Conservation (phyloP, 2,888 invertebrate genomes). For the Harpalus rufipes region DNA sequence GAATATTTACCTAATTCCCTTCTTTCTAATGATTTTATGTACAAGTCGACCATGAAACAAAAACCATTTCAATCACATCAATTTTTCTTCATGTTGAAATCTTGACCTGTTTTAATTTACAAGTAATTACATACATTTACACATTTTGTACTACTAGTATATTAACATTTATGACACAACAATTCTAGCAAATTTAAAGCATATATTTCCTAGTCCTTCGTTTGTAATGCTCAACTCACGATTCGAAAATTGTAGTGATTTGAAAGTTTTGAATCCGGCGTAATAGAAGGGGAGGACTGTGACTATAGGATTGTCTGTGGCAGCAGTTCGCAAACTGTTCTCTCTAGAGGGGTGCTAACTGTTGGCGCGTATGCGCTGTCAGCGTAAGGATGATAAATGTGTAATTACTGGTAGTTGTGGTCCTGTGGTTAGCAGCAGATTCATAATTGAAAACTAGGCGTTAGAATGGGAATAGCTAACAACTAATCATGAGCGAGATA, state of each 20-base stretch:
- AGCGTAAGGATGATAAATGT: slow-evolving; percentile 4
- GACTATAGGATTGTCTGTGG: neutral
- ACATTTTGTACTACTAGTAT: neutral
- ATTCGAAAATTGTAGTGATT: slow-evolving; percentile 27
- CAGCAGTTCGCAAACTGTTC: slow-evolving; percentile 19
- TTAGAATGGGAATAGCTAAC: neutral
- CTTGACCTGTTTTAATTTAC: slow-evolving; percentile 39
- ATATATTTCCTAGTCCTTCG: slow-evolving; percentile 34
- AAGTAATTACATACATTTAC: slow-evolving; percentile 23
- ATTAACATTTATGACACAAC: slow-evolving; percentile 45
- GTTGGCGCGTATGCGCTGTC: neutral
- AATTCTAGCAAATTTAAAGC: slow-evolving; percentile 10
- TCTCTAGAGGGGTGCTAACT: neutral
- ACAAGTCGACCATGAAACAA: slow-evolving; percentile 9
- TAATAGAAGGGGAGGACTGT: slow-evolving; percentile 23
- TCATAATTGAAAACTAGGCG: slow-evolving; percentile 13
- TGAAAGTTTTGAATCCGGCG: slow-evolving; percentile 24
- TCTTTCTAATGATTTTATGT: neutral
- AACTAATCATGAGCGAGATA: slow-evolving; percentile 13
- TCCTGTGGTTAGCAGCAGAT: slow-evolving; percentile 4
- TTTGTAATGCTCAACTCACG: slow-evolving; percentile 21
- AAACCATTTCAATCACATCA: slow-evolving; percentile 14
- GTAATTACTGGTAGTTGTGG: neutral
- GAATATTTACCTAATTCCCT: neutral
- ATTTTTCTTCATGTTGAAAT: slow-evolving; percentile 16